phyloP scores from a whole-genome alignment of 2,888 invertebrate species.

The Zonitis immaculata region DNA sequence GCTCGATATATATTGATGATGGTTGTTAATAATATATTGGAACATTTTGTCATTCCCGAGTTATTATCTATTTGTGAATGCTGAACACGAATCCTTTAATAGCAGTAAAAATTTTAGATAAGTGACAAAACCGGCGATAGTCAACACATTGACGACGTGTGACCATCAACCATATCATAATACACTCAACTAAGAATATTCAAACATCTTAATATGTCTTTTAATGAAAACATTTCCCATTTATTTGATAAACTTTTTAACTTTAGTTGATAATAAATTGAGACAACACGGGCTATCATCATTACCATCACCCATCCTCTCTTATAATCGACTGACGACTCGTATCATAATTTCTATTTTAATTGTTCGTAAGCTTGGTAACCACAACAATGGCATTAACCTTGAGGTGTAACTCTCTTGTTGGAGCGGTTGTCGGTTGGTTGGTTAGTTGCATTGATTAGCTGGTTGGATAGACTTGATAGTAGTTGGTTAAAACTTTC shows the following conservation, averaged over 20 bases:
- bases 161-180: conserved; percentile 25
- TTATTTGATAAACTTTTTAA: background rate
- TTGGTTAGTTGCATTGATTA: background rate
- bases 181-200: background rate
- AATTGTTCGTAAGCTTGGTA: conserved; percentile 18
- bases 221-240: background rate
- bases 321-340: conserved; percentile 12
- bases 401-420: conserved; percentile 5
- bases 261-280: background rate
- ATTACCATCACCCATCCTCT: background rate
- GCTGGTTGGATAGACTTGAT: background rate
- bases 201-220: background rate
- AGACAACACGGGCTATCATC: background rate
- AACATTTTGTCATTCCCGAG: conserved; percentile 20
- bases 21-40: conserved; percentile 6
- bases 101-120: conserved; percentile 40
- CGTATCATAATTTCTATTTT: conserved; percentile 16
- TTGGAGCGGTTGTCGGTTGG: background rate
- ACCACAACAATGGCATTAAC: conserved; percentile 21
- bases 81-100: conserved; percentile 34
- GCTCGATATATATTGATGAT: background rate
- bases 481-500: background rate
- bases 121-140: conserved; percentile 37
- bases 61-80: conserved; percentile 39
- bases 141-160: conserved; percentile 37